phyloP scores from a whole-genome alignment of 2,113 vertebrate genomes.

The Tachycineta bicolor region DNA sequence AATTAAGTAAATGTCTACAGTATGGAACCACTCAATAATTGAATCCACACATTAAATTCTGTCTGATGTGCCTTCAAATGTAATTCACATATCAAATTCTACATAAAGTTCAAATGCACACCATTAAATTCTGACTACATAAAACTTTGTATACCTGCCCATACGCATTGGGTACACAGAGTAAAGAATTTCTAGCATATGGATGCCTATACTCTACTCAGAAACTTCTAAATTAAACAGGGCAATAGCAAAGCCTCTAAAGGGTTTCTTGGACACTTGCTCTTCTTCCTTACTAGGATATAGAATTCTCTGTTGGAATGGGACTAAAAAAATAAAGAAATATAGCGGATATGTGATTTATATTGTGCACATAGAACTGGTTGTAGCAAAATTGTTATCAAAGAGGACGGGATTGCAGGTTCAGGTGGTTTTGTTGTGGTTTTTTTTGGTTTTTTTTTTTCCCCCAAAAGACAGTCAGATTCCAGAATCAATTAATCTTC shows the following conservation, averaged over 20 bases:
- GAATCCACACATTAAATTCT: neutral
- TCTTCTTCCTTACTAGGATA: constrained; percentile 8
- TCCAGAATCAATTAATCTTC: constrained; percentile 26
- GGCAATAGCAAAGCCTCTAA: neutral
- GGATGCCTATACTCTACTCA: neutral
- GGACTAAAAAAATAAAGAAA: neutral
- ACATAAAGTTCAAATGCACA: neutral
- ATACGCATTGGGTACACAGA: neutral
- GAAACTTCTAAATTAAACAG: neutral
- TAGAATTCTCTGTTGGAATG: neutral
- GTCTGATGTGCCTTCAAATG: neutral
- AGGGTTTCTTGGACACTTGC: neutral
- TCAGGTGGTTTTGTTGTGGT: neutral
- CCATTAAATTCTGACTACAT: neutral
- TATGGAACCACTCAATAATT: neutral
- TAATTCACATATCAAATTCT: neutral
- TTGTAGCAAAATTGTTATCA: neutral
- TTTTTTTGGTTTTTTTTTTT: neutral
- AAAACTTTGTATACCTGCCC: neutral
- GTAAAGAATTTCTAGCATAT: neutral
- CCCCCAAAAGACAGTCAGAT: neutral
- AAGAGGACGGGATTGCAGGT: neutral
- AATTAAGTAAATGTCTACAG: neutral
- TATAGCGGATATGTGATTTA: neutral
- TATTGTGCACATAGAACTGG: neutral